These are phyloP conservation scores for Caradrina clavipalpis DNA, from an alignment of 2,888 invertebrate genomes.

Conservation along the genomic window DNA sequence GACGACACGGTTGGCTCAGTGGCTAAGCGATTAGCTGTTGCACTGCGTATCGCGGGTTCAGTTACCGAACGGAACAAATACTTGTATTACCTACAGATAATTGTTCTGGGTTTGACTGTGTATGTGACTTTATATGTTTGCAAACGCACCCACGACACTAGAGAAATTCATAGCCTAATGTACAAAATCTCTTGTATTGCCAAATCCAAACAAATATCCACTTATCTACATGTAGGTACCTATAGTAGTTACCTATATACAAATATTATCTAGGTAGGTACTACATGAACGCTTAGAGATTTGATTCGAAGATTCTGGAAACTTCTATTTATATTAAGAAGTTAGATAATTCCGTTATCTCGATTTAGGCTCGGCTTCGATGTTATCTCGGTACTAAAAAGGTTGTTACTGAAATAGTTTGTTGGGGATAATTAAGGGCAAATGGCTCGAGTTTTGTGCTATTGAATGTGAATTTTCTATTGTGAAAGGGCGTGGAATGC, in stretches of 20 bases:
- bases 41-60: no score
- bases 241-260: conserved; percentile 2
- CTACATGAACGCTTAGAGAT: conserved; percentile 13
- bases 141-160: no score
- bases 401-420: conserved; percentile 51
- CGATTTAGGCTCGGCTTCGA: conserved; percentile 45
- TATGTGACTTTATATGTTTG: no score
- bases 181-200: no score
- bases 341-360: conserved; percentile 59
- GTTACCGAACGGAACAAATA: no score
- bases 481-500: conserved; percentile 21
- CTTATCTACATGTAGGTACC: neutral
- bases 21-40: no score
- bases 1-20: no score
- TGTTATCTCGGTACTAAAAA: conserved; percentile 58
- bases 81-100: no score
- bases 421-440: conserved; percentile 39
- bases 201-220: neutral
- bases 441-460: conserved; percentile 28
- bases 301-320: conserved; percentile 40
- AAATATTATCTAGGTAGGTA: conserved; percentile 23
- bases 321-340: conserved; percentile 59
- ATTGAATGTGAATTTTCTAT: conserved; percentile 41
- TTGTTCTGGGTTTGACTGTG: no score
- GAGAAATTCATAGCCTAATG: no score